A percentile compares a stretch with the other conserved stretches of the same genome.
phyloP scores from a whole-genome alignment of 2,113 vertebrate species.

The Macrotus californicus region DNA sequence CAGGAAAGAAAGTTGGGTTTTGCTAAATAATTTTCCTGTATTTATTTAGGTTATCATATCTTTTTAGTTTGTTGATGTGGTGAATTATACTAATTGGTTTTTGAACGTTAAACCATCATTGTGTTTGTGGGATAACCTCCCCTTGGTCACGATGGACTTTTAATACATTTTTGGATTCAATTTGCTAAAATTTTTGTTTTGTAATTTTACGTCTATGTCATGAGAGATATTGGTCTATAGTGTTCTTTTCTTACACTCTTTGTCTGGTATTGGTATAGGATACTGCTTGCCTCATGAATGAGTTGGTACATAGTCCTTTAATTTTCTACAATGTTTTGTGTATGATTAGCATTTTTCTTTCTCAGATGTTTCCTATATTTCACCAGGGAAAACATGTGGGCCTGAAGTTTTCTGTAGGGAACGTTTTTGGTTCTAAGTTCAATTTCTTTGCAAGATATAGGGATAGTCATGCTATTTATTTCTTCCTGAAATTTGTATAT shows the following conservation, averaged over 20 bases:
- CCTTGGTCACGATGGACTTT: neutral
- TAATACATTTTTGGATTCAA: neutral
- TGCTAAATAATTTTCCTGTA: neutral
- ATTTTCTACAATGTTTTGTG: neutral
- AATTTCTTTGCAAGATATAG: neutral
- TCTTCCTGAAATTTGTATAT: neutral
- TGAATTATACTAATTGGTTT: neutral
- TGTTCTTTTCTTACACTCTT: neutral
- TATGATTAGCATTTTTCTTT: neutral
- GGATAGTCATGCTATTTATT: neutral
- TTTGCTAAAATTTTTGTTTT: neutral
- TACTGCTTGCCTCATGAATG: neutral
- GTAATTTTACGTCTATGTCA: neutral
- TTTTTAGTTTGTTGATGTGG: neutral
- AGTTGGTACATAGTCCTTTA: neutral
- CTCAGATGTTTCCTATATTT: neutral
- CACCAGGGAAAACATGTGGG: neutral
- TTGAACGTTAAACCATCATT: neutral
- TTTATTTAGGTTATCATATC: neutral
- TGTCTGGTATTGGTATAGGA: neutral
- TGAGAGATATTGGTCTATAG: neutral
- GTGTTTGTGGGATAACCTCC: neutral
- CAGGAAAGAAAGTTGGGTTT: neutral
- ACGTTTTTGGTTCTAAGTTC: neutral
- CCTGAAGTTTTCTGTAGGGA: neutral